Evolutionary conservation across 2,797 vertebrate genomes (phyloP).

Genomic region (Rhinoraja longicauda): DNA sequence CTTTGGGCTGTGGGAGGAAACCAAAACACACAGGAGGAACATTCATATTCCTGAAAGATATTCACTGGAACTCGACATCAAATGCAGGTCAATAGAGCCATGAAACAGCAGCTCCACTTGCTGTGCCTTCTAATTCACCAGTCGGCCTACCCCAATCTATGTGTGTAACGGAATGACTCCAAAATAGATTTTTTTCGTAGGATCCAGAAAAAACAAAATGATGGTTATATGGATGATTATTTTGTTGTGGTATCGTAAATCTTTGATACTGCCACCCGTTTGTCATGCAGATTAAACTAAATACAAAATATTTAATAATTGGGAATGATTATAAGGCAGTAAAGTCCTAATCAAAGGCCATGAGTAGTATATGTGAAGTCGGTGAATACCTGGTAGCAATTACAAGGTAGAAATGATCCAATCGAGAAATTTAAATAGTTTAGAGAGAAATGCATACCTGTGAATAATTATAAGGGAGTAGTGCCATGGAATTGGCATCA

Average conservation of each 20-base stretch:
- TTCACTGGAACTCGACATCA: too few relatives aligned
- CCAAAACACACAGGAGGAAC: too few relatives aligned
- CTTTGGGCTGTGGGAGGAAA: too few relatives aligned
- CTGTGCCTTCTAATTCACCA: background rate
- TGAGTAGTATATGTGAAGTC: background rate
- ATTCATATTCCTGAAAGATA: too few relatives aligned
- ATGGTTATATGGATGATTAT: background rate
- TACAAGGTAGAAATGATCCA: slow-evolving; percentile 25
- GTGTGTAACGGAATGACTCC: background rate
- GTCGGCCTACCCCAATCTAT: background rate
- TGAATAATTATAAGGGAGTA: slow-evolving; percentile 15
- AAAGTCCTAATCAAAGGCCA: background rate
- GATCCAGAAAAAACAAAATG: background rate
- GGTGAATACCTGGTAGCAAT: slow-evolving; percentile 23
- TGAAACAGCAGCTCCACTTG: too few relatives aligned
- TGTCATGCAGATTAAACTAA: background rate
- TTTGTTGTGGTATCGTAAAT: background rate
- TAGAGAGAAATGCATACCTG: slow-evolving; percentile 5
- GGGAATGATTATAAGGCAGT: background rate
- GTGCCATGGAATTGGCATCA: background rate
- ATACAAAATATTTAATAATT: background rate
- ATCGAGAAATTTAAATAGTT: background rate
- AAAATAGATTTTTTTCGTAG: background rate
- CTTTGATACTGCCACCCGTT: background rate
- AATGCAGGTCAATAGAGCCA: too few relatives aligned